Conservation (phyloP, 2,113 vertebrate genomes). For the Ardeotis arabs region DNA sequence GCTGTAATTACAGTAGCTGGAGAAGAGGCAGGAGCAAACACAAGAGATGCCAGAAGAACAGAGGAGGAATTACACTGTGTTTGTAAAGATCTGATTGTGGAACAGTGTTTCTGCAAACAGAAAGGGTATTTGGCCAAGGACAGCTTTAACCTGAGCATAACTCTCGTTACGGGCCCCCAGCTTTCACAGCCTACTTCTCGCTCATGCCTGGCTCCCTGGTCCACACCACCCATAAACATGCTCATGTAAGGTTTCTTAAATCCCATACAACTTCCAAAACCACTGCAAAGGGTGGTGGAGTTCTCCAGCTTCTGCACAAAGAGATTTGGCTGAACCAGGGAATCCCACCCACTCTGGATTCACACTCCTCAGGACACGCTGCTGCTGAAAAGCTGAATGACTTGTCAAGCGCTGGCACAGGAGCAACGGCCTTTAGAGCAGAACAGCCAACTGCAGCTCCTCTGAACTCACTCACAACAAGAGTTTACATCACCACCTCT, state of each 20-base stretch:
- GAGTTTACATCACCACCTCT: neutral
- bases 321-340: neutral
- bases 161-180: neutral
- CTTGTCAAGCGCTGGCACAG: rapidly evolving
- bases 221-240: neutral
- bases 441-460: neutral
- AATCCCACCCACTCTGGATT: neutral
- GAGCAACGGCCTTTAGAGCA: neutral
- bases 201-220: neutral
- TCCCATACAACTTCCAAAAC: neutral
- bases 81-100: neutral
- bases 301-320: neutral
- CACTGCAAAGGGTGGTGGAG: neutral
- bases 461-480: neutral
- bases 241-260: neutral
- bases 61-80: neutral
- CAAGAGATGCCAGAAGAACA: neutral
- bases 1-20: neutral
- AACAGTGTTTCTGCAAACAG: neutral
- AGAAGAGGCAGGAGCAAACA: neutral
- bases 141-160: neutral
- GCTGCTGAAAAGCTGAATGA: neutral
- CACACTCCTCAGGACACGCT: neutral
- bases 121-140: neutral
- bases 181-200: neutral